These are phyloP conservation scores for Sciurus niger DNA, from an alignment of 2,113 vertebrate genomes.

Conservation along the genomic window DNA sequence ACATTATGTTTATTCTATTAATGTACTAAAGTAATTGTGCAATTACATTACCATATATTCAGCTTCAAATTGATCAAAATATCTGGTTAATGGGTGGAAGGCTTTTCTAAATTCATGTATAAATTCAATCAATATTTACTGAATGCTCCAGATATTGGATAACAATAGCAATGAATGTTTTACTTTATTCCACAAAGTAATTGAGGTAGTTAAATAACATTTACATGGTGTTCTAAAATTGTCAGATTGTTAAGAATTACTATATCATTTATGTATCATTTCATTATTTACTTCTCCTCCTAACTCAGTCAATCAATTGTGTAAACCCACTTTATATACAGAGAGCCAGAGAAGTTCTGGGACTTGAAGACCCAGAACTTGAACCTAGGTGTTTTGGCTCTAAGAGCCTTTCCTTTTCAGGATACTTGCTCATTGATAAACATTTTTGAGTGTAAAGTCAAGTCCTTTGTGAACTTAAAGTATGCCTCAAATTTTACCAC, in stretches of 20 bases:
- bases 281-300: slow-evolving; percentile 6
- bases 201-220: slow-evolving; percentile 1
- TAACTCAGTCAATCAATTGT: background rate
- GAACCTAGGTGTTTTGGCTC: background rate
- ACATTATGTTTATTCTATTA: background rate
- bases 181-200: slow-evolving; percentile 8
- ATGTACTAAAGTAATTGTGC: background rate
- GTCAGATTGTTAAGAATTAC: background rate
- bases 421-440: background rate
- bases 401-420: background rate
- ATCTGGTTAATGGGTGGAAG: background rate
- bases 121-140: background rate
- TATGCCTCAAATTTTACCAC: background rate
- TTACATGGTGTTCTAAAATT: slow-evolving; percentile 4
- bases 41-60: background rate
- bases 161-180: background rate
- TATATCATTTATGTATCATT: background rate
- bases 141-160: background rate
- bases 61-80: background rate
- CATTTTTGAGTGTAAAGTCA: background rate
- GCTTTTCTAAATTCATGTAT: background rate
- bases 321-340: background rate
- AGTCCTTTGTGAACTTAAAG: background rate
- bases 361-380: slow-evolving; percentile 13
- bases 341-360: background rate